Conservation (phyloP, 2,797 vertebrate genomes). For the Echiichthys vipera region DNA sequence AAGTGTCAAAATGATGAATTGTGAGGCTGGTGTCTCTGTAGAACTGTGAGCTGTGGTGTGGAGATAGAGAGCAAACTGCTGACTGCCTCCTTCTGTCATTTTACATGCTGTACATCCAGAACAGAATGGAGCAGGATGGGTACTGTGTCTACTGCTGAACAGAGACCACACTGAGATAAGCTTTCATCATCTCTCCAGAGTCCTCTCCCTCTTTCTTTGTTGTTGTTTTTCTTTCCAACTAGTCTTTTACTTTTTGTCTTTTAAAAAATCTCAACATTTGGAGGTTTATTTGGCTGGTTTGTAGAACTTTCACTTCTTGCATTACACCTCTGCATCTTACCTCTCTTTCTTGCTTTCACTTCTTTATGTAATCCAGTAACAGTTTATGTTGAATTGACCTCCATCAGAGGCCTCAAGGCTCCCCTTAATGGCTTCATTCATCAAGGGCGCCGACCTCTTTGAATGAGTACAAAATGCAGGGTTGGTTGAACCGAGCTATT, state of each 20-base stretch:
- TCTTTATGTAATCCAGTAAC: constrained; percentile 8
- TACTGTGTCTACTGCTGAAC: constrained; percentile 35
- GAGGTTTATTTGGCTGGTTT: not conserved
- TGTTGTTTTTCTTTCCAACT: constrained; percentile 25
- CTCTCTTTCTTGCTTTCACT: not conserved
- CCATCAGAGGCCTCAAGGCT: constrained; percentile 34
- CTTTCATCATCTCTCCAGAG: constrained; percentile 44
- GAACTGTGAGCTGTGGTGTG: constrained; percentile 51
- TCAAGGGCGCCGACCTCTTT: constrained; percentile 43
- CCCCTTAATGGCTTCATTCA: constrained; percentile 44
- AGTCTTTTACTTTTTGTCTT: constrained; percentile 17
- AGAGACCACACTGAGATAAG: constrained; percentile 51
- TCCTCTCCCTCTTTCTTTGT: constrained; percentile 12
- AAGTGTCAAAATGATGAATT: constrained; percentile 67
- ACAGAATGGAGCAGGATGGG: constrained; percentile 33
- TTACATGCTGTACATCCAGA: constrained; percentile 49
- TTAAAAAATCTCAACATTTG: not conserved
- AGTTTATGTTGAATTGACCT: constrained; percentile 2
- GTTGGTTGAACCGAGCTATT: constrained; percentile 12
- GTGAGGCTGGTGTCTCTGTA: constrained; percentile 30
- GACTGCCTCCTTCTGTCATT: constrained; percentile 67
- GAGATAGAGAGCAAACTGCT: constrained; percentile 68
- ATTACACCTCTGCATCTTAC: constrained; percentile 8
- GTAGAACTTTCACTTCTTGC: not conserved
- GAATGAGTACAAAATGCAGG: constrained; percentile 31